Evolutionary conservation across 2,888 invertebrate genomes (phyloP).

Genomic region (Acholoe squamosa): DNA sequence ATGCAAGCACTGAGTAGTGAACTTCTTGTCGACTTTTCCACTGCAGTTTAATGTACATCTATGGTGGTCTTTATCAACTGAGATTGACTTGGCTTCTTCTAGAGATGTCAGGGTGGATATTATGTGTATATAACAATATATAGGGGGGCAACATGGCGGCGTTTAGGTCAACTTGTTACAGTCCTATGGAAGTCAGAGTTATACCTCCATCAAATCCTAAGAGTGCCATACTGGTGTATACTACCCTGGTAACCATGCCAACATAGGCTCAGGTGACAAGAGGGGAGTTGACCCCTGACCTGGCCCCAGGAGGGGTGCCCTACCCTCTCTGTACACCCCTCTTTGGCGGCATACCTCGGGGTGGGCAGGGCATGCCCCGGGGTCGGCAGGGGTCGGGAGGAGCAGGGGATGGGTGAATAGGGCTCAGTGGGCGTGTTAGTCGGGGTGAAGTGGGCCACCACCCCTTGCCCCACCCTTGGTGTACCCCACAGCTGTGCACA

Average conservation of each 20-base stretch:
- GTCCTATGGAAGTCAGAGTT: no score
- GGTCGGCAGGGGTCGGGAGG: neutral
- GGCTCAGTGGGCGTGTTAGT: neutral
- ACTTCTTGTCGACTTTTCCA: no score
- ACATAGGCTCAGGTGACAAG: conserved; percentile 1
- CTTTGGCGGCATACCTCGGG: neutral
- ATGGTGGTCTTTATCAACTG: no score
- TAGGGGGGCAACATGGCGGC: no score
- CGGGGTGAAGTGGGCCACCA: conserved; percentile 26
- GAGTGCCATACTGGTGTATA: neutral
- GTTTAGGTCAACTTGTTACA: no score
- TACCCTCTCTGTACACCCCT: neutral
- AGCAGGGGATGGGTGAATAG: neutral
- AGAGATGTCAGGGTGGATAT: no score
- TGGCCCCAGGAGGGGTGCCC: neutral
- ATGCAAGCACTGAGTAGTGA: no score
- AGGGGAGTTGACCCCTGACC: conserved; percentile 15
- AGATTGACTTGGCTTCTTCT: no score
- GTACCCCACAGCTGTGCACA: neutral
- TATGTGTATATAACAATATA: no score
- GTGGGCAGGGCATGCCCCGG: neutral
- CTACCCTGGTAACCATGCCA: neutral
- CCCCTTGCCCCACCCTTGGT: neutral
- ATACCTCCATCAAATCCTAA: neutral
- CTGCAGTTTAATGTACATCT: no score